Conservation (phyloP, 2,888 invertebrate genomes). For the Platycheirus rosarum region DNA sequence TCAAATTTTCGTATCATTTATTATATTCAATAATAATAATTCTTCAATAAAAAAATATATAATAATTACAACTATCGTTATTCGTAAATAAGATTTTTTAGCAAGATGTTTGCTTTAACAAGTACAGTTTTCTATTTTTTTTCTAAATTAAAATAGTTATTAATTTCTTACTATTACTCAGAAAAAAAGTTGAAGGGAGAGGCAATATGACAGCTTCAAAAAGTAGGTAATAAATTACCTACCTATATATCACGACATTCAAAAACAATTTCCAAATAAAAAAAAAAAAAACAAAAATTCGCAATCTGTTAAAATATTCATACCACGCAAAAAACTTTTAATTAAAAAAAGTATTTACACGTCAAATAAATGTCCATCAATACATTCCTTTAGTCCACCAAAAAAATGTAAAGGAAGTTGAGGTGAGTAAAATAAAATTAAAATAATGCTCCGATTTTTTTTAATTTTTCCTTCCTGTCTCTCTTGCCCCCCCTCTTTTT, state of each 20-base stretch:
- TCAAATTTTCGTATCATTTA: too few relatives aligned
- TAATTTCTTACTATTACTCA: too few relatives aligned
- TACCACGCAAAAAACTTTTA: slow-evolving; percentile 6
- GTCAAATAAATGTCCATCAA: slow-evolving; percentile 4
- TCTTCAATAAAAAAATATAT: slow-evolving; percentile 6
- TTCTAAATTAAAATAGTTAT: background rate
- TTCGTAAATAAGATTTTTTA: slow-evolving; percentile 9
- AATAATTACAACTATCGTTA: slow-evolving; percentile 6
- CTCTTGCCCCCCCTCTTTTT: background rate
- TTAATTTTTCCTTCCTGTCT: background rate
- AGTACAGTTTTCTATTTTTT: slow-evolving; percentile 7
- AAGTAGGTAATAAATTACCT: too few relatives aligned
- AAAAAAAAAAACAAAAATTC: slow-evolving; percentile 2
- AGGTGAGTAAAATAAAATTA: slow-evolving; percentile 20
- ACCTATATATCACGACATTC: background rate
- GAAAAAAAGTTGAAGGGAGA: background rate
- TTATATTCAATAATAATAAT: too few relatives aligned
- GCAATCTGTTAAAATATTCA: background rate
- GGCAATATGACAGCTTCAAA: background rate
- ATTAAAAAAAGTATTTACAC: slow-evolving; percentile 17
- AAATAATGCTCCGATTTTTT: background rate
- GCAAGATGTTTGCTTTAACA: background rate
- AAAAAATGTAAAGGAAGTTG: slow-evolving; percentile 28
- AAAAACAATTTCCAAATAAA: background rate
- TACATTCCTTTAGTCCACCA: slow-evolving; percentile 21